A percentile compares a stretch with the other conserved stretches of the same genome.
These are phyloP conservation scores for Rotaria macrura DNA, from an alignment of 2,888 invertebrate species.

Conservation along the genomic window DNA sequence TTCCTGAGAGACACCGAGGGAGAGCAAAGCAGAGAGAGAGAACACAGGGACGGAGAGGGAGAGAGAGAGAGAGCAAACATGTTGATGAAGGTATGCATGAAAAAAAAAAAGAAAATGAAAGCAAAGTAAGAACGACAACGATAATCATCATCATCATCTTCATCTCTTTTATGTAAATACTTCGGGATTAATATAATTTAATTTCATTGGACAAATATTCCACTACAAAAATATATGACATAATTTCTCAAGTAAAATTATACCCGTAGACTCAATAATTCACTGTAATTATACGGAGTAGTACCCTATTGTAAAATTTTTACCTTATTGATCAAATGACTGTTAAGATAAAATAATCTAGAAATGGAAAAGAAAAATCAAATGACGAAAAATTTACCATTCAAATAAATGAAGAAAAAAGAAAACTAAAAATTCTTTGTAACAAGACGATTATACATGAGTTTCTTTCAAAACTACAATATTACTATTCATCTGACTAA, in stretches of 20 bases:
- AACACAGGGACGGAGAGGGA: neutral
- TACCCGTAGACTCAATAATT: neutral
- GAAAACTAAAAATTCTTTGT: no score
- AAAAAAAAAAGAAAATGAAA: neutral
- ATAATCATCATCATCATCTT: neutral
- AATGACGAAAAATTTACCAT: no score
- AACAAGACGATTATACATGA: no score
- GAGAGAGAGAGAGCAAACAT: neutral
- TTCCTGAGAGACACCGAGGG: neutral
- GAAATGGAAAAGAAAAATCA: no score
- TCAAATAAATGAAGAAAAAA: no score
- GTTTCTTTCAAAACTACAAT: no score
- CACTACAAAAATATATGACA: neutral
- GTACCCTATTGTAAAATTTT: no score
- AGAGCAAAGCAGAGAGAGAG: neutral
- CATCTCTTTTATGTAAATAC: neutral
- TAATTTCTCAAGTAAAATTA: neutral
- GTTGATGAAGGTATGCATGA: neutral
- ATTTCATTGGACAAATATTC: neutral
- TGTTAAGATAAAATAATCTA: no score
- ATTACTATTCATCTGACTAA: no score
- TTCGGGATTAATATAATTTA: neutral
- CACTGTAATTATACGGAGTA: neutral
- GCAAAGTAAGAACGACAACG: neutral
- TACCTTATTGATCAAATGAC: no score